Conservation (phyloP, 2,113 vertebrate species). For the Clupea harengus region DNA sequence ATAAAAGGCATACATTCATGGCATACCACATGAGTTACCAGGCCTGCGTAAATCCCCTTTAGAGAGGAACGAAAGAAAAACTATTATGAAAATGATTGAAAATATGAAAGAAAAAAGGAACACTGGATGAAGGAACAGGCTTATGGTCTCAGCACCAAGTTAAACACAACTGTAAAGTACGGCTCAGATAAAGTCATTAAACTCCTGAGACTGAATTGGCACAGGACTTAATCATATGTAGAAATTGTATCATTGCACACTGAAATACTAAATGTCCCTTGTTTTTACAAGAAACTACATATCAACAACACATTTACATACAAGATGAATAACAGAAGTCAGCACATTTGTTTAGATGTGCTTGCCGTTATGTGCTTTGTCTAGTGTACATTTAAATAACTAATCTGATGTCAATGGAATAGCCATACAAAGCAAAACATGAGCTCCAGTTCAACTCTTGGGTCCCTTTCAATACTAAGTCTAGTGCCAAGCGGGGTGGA, state of each 20-base stretch:
- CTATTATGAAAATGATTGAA: neutral
- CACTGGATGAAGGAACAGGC: neutral
- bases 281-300: neutral
- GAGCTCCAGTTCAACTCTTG: neutral
- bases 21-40: neutral
- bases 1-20: neutral
- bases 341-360: neutral
- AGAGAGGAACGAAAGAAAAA: neutral
- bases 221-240: neutral
- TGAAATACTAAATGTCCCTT: neutral
- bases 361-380: neutral
- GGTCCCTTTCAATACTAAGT: conserved; percentile 1
- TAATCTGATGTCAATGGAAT: neutral
- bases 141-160: neutral
- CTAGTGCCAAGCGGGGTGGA: too few relatives aligned
- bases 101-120: neutral
- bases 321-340: neutral
- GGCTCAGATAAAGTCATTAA: neutral
- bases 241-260: neutral
- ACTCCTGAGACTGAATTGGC: neutral
- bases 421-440: neutral
- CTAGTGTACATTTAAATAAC: neutral
- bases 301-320: neutral
- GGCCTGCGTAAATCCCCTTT: neutral
- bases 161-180: neutral